Base-by-base conservation (phyloP, 2,113 vertebrate genomes). In the Aegotheles bennettii region DNA sequence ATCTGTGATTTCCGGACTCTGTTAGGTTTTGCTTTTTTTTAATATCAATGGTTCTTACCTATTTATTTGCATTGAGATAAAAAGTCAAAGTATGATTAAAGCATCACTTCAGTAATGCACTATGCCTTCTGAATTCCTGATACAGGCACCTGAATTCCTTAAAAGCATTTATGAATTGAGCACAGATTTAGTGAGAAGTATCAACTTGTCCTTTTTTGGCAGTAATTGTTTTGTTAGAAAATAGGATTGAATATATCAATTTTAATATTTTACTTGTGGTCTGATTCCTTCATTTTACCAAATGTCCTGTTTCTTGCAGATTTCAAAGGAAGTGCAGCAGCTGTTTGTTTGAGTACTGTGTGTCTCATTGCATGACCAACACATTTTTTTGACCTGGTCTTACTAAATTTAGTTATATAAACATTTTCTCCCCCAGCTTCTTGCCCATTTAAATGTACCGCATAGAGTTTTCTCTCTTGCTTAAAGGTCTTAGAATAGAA, bases 91-190 rank as follows among this genome's bases (percentile, higher is more conserved):
- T 84, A 56, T 86, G 64, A 95, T 83, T 91, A 91, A 94, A 94
- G 51, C 54, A 48, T 74, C 40, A 40, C 38, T 92, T 91, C 42
- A 54, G 11, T 76, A 73, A 21, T 0, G 2, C 54, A 40, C 42
- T 67, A 17, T 89, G 61, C 69, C 11, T 94, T 85, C 61, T 94
- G 77, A 83, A 89, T 92, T 96, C 61, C 61, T 94, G 38, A 84
- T 69, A 35, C 45, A 84, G 61, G 57, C 25, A 75, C 13, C 57
- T 93, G 53, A 84, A 69, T 95, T 80, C 63, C 51, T 93, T 93
- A 47, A n/a, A 81, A 86, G 17, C 48, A 43, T 88, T 96, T 81
- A 67, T 86, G 54, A 65, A 65, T 92, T 93, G 68, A 94, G 40
- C n/a, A 57, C 77, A 90, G 53, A 63, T 92, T 76, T 77, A 78